These are phyloP conservation scores for Achroia grisella DNA, from an alignment of 1,140 invertebrate species.

Conservation along the genomic window DNA sequence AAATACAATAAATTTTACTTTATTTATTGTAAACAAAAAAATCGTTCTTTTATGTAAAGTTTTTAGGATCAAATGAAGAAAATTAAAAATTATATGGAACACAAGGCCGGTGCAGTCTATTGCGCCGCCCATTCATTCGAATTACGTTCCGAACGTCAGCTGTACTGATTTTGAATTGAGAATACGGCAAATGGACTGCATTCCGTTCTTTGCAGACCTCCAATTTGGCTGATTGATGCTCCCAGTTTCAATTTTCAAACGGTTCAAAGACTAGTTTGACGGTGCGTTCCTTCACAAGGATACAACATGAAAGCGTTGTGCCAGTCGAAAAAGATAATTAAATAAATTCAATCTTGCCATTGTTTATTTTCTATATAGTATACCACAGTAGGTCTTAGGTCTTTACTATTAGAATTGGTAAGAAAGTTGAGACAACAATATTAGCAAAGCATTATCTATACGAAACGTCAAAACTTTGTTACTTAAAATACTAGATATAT, in stretches of 20 bases:
- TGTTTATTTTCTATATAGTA: too few relatives aligned
- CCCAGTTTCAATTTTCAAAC: slow-evolving; percentile 47
- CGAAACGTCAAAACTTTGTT: too few relatives aligned
- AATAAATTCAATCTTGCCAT: too few relatives aligned
- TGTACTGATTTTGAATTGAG: slow-evolving; percentile 49
- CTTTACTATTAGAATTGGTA: too few relatives aligned
- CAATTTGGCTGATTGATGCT: slow-evolving; percentile 57
- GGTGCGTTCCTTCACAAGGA: slow-evolving; percentile 31
- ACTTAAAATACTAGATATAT: too few relatives aligned
- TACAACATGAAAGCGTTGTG: slow-evolving; percentile 25
- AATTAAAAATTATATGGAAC: slow-evolving; percentile 29
- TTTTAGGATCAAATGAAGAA: too few relatives aligned
- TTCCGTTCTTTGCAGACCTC: slow-evolving; percentile 40
- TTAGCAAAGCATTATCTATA: too few relatives aligned
- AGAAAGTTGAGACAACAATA: too few relatives aligned
- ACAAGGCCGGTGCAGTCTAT: slow-evolving; percentile 27
- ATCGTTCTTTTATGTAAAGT: too few relatives aligned
- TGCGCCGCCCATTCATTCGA: slow-evolving; percentile 35
- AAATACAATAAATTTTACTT: too few relatives aligned
- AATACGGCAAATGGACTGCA: slow-evolving; percentile 33
- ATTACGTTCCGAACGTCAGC: slow-evolving; percentile 23
- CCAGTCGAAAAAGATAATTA: neutral
- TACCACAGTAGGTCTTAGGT: too few relatives aligned
- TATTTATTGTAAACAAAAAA: too few relatives aligned
- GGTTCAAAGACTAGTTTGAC: slow-evolving; percentile 39